Evolutionary conservation across 2,888 invertebrate genomes (phyloP), one percentile per base, ranked within the genome.

Genomic region (Julus scandinavius): DNA sequence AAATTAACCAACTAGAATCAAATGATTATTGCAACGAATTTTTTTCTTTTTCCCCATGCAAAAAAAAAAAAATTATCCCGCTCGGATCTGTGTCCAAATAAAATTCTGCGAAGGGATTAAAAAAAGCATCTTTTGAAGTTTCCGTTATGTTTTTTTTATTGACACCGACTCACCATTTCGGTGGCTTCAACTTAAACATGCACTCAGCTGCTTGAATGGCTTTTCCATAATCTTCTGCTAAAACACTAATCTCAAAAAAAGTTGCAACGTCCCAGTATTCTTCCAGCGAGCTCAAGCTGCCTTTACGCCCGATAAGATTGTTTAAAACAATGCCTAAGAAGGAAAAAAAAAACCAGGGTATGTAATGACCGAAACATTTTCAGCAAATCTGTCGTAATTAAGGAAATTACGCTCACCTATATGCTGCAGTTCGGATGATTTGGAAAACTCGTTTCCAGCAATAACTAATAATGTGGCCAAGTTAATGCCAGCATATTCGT

Each of bases 221-320:
- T 93, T 99, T 99, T 17, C 96, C 95, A 92, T 98, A 99, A 92
- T 99, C 98, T 92, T 99, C 98, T 1, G 98, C 98, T 50, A 99
- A 93, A 0, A 99, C 99, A 86, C 98, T 98, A 90, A 99, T 99
- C 93, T 99, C 99, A 92, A 99, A 99, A 94, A 98, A 99, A 1
- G 98, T 99, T 0, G 99, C 99, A 17, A 99, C 99, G 92, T 99
- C 99, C 99, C 99, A 99, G 92, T 99, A 99, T 92, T 99, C 99
- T 90, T 96, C 96, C 38, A 99, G 93, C 0, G 97, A 97, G 0
- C 96, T 95, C 49, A 99, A 93, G 92, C 97, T 98, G 84, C 99
- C 99, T 92, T 99, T 99, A 92, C 98, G 97, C 0, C 99, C 99
- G 91, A 99, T 99, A 89, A 99, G 93, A 93, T 98, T 98, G 92